Conservation (phyloP, 2,113 vertebrate genomes). For the Sylvia atricapilla region DNA sequence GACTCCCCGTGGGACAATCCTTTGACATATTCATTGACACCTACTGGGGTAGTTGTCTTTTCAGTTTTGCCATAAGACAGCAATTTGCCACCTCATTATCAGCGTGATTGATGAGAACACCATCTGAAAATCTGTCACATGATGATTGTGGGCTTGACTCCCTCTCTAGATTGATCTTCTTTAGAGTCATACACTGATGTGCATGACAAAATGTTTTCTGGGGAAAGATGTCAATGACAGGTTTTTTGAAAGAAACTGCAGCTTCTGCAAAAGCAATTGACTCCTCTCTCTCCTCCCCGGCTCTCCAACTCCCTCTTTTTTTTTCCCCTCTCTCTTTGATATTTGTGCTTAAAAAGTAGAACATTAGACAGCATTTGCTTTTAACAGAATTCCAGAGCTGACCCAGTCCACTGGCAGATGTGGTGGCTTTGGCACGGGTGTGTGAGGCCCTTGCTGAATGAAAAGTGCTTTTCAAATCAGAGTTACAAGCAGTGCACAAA, state of each 20-base stretch:
- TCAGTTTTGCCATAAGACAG: constrained; percentile 73
- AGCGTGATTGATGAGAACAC: constrained; percentile 75
- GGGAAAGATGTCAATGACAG: constrained; percentile 28
- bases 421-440: not conserved
- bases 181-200: constrained; percentile 37
- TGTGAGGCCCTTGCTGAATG: not conserved
- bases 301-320: not conserved
- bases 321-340: constrained; percentile 3
- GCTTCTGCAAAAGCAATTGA: constrained; percentile 72
- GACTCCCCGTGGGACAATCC: constrained; percentile 58
- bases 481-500: not conserved
- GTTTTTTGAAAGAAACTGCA: constrained; percentile 76
- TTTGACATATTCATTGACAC: constrained; percentile 69
- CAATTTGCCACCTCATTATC: constrained; percentile 81
- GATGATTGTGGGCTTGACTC: constrained; percentile 50
- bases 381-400: constrained; percentile 1
- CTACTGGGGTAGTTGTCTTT: constrained; percentile 68
- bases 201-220: constrained; percentile 63
- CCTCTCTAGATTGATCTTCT: constrained; percentile 31
- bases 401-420: not conserved
- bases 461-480: not conserved
- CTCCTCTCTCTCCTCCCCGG: not conserved
- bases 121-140: constrained; percentile 58
- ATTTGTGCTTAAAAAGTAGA: constrained; percentile 48
- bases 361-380: constrained; percentile 25